phyloP scores from a whole-genome alignment of 2,113 vertebrate genomes.

The Microcebus lehilahytsara region DNA sequence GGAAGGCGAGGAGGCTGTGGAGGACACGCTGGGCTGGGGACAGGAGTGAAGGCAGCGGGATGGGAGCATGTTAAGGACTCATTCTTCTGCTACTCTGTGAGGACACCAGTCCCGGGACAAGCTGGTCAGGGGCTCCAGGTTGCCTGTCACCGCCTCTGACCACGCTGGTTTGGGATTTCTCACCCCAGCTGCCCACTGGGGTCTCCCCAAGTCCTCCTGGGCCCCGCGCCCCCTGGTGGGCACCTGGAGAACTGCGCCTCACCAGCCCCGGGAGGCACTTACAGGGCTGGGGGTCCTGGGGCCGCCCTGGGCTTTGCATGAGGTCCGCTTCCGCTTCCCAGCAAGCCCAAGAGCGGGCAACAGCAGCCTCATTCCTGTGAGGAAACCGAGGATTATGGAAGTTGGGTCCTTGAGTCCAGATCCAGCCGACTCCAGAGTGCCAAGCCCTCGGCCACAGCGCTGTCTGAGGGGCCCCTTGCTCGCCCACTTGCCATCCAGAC shows the following conservation, averaged over 20 bases:
- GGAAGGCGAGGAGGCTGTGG: not conserved
- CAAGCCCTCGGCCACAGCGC: not conserved
- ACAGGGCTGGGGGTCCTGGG: not conserved
- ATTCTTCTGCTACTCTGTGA: not conserved
- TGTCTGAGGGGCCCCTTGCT: fast-evolving
- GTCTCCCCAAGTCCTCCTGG: not conserved
- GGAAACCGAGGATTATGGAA: not conserved
- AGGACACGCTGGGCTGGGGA: not conserved
- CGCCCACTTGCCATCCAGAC: fast-evolving
- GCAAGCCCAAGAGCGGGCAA: fast-evolving
- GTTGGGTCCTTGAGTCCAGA: not conserved
- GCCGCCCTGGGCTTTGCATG: not conserved
- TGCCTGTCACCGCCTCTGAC: not conserved
- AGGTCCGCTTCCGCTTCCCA: not conserved
- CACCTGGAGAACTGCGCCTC: not conserved
- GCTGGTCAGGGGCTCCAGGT: not conserved
- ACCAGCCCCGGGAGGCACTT: fast-evolving
- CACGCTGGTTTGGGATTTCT: not conserved
- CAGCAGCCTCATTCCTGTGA: not conserved
- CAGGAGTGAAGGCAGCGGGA: not conserved
- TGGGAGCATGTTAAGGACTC: too few species aligned
- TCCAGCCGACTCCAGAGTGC: not conserved
- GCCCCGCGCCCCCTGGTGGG: not conserved
- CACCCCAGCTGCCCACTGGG: fast-evolving
- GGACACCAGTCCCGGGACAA: not conserved